Conservation (phyloP, 2,113 vertebrate species). For the Hippocampus barbouri region DNA sequence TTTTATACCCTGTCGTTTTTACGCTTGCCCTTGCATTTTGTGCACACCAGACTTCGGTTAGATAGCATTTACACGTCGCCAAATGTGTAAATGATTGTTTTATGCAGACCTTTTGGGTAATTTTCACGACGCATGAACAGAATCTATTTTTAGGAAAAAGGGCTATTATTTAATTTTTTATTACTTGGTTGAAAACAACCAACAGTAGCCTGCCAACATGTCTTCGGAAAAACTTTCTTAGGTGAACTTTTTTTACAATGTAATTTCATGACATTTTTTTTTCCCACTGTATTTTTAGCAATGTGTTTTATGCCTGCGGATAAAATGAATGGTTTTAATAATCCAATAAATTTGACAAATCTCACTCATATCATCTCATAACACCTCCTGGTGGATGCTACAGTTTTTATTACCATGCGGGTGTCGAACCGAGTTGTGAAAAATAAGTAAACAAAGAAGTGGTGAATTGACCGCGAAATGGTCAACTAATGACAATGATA, state of each 20-base stretch:
- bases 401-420: background rate
- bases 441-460: background rate
- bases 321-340: background rate
- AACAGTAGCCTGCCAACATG: background rate
- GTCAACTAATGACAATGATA: background rate
- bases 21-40: too few species aligned
- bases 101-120: too few species aligned
- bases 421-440: background rate
- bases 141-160: too few species aligned
- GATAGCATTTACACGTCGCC: too few species aligned
- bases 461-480: background rate
- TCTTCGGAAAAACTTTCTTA: background rate
- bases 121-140: too few species aligned
- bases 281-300: background rate
- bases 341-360: constrained; percentile 2
- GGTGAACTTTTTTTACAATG: background rate
- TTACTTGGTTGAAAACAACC: background rate
- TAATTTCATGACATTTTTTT: background rate
- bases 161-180: too few species aligned
- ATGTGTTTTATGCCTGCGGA: background rate
- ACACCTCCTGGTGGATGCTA: background rate
- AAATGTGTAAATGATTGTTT: too few species aligned
- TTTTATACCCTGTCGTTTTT: too few species aligned
- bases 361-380: background rate
- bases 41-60: too few species aligned